Evolutionary conservation across 1,140 invertebrate species (phyloP).

Genomic region (Halesus radiatus): DNA sequence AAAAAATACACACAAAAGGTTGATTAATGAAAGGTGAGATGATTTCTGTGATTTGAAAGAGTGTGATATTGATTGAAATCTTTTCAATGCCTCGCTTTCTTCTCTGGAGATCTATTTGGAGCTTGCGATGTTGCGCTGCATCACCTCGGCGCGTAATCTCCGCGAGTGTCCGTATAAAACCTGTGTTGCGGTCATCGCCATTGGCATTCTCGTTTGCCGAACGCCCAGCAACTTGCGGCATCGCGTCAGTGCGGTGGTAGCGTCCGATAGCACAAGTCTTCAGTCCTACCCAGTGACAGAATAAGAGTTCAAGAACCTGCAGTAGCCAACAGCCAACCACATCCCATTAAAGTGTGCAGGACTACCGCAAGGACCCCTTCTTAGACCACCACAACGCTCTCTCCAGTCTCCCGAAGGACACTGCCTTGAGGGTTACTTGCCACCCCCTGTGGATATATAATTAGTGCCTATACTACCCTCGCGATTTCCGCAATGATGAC

Average conservation of each 20-base stretch:
- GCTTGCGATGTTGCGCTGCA: constrained; percentile 16
- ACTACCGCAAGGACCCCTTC: not conserved
- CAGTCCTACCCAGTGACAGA: constrained; percentile 3
- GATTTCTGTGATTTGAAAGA: too few species aligned
- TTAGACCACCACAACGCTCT: not conserved
- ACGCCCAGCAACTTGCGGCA: constrained; percentile 12
- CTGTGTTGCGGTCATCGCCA: constrained; percentile 56
- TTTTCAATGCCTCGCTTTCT: too few species aligned
- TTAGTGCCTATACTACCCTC: not conserved
- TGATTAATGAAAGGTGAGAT: too few species aligned
- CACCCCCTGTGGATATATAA: not conserved
- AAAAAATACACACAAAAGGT: too few species aligned
- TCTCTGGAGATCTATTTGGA: not conserved
- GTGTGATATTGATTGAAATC: too few species aligned
- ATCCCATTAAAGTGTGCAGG: not conserved
- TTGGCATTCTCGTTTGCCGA: constrained; percentile 45
- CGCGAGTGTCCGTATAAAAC: constrained; percentile 41
- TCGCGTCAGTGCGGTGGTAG: constrained; percentile 36
- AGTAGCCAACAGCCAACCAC: not conserved
- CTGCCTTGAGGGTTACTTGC: not conserved
- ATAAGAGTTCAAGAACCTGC: not conserved
- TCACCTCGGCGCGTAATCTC: constrained; percentile 23
- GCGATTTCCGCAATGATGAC: not conserved
- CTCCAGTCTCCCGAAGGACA: not conserved
- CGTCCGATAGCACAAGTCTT: constrained; percentile 34